Evolutionary conservation across 2,888 invertebrate species (phyloP).

Genomic region (Ichneumoninae sp.): DNA sequence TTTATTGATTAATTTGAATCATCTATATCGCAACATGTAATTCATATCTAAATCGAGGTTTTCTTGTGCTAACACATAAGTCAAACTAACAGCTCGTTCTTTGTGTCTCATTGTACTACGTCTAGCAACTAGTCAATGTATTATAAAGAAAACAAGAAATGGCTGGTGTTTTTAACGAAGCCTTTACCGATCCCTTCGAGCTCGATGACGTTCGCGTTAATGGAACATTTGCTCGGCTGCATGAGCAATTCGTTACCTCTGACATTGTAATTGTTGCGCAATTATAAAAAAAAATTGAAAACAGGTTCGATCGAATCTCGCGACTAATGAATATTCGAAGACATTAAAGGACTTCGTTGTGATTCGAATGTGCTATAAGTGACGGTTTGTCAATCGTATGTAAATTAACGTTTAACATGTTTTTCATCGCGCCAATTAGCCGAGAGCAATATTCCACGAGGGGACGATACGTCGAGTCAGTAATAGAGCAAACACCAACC

Average conservation of each 20-base stretch:
- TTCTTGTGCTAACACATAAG: conserved; percentile 83
- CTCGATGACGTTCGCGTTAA: not conserved
- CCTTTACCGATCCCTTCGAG: conserved; percentile 13
- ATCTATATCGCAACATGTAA: conserved; percentile 63
- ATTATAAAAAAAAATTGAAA: not conserved
- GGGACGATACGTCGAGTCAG: conserved; percentile 23
- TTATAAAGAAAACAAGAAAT: conserved; percentile 43
- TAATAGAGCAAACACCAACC: conserved; percentile 54
- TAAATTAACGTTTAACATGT: conserved; percentile 19
- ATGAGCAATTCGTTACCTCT: not conserved
- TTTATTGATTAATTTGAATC: conserved; percentile 43
- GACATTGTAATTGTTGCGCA: not conserved
- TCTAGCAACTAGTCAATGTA: conserved; percentile 74
- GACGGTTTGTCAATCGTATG: not conserved
- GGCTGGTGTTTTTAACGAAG: conserved; percentile 67
- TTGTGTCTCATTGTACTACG: conserved; percentile 76
- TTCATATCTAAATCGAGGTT: conserved; percentile 77
- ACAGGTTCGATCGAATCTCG: not conserved
- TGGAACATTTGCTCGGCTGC: not conserved
- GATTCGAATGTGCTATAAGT: not conserved
- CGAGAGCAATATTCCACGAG: not conserved
- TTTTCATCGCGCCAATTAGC: conserved; percentile 11
- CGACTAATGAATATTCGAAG: not conserved
- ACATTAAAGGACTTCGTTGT: not conserved
- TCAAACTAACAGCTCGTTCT: conserved; percentile 83